A percentile compares a stretch with the other conserved stretches of the same genome.
phyloP scores from a whole-genome alignment of 2,797 vertebrate species.

The Tapirus indicus region DNA sequence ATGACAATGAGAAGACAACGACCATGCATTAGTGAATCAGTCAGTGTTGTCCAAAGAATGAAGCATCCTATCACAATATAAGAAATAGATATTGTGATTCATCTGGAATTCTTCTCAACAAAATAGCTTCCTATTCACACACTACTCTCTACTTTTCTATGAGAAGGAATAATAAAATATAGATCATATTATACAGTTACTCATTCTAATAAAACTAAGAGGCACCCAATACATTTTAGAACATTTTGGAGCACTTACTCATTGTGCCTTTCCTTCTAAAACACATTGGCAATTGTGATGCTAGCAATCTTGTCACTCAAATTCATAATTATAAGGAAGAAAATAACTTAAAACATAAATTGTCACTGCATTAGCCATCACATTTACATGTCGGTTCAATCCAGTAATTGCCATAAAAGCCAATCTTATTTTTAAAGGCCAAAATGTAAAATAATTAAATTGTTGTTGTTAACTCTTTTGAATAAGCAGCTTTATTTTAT shows the following conservation, averaged over 20 bases:
- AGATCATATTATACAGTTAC: conserved; percentile 21
- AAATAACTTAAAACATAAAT: conserved; percentile 78
- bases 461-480: conserved; percentile 61
- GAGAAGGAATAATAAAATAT: conserved; percentile 35
- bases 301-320: conserved; percentile 71
- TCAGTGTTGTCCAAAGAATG: background rate
- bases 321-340: conserved; percentile 74
- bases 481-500: conserved; percentile 56
- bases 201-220: conserved; percentile 64
- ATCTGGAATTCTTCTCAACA: background rate
- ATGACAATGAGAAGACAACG: background rate
- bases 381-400: conserved; percentile 68
- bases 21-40: background rate
- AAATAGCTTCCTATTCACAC: conserved; percentile 36
- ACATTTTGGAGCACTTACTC: conserved; percentile 38
- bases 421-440: conserved; percentile 53
- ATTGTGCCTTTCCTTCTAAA: conserved; percentile 56
- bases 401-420: conserved; percentile 72
- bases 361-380: conserved; percentile 62
- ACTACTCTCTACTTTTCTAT: background rate
- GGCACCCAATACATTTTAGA: conserved; percentile 43
- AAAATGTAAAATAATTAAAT: conserved; percentile 74
- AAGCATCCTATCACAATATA: background rate
- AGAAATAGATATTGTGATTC: conserved; percentile 29
- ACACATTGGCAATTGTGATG: conserved; percentile 32